A percentile compares a stretch with the other conserved stretches of the same genome.
Conservation (phyloP, 2,888 invertebrate genomes). For the Protula sp. region DNA sequence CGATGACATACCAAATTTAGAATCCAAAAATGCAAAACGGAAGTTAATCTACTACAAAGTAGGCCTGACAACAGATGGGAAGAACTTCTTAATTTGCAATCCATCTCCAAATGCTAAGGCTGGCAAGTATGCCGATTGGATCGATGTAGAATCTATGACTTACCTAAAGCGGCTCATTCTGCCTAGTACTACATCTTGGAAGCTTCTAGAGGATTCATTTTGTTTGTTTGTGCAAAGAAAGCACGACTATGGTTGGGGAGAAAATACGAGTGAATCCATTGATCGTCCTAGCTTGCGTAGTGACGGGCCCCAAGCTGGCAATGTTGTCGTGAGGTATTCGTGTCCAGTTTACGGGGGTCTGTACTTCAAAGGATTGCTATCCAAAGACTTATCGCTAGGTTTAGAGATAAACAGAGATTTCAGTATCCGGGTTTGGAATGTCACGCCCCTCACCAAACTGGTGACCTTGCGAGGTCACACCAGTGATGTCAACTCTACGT, state of each 20-base stretch:
- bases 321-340: no score
- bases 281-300: background rate
- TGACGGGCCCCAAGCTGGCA: background rate
- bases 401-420: conserved; percentile 3
- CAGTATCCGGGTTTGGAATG: conserved; percentile 7
- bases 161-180: conserved; percentile 2
- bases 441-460: conserved; percentile 4
- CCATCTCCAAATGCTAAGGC: background rate
- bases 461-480: conserved; percentile 11
- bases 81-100: conserved; percentile 17
- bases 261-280: background rate
- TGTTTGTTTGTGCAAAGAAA: no score
- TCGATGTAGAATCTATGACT: conserved; percentile 8
- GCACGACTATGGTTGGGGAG: conserved; percentile 3
- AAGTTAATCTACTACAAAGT: conserved; percentile 9
- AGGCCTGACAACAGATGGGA: conserved; percentile 12
- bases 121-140: conserved; percentile 14
- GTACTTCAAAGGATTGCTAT: background rate
- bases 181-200: conserved; percentile 2
- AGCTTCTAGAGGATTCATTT: conserved; percentile 11
- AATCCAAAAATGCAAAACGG: conserved; percentile 9
- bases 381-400: conserved; percentile 5
- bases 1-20: conserved; percentile 10
- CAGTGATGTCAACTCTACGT: conserved; percentile 4
- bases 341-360: background rate